These are phyloP conservation scores for Prunella strophiata DNA, from an alignment of 2,797 vertebrate species.

Conservation along the genomic window DNA sequence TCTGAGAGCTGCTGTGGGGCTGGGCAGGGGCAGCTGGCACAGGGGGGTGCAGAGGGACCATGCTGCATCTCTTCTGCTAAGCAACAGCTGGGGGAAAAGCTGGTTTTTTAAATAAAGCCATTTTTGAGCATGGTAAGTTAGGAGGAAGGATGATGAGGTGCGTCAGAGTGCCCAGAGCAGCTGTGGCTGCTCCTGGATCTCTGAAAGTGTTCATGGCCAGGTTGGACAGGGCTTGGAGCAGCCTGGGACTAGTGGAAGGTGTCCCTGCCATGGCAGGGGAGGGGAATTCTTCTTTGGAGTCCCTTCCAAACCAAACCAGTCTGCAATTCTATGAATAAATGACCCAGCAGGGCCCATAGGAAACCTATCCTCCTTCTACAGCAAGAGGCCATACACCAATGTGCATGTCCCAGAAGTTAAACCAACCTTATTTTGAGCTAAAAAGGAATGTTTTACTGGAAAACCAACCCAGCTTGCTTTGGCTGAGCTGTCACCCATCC, in stretches of 20 bases:
- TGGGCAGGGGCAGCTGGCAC: neutral
- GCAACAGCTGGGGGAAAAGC: neutral
- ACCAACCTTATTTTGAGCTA: neutral
- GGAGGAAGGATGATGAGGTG: neutral
- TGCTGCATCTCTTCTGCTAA: neutral
- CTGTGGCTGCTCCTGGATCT: neutral
- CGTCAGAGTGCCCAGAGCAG: neutral
- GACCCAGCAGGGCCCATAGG: neutral
- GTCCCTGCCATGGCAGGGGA: neutral
- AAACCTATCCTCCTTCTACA: neutral
- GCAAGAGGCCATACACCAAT: neutral
- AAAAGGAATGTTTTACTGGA: neutral
- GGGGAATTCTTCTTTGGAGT: neutral
- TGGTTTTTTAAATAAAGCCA: neutral
- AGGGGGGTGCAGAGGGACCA: neutral
- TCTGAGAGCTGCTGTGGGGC: neutral
- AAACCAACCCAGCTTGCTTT: constrained; percentile 24
- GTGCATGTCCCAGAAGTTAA: neutral
- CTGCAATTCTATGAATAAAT: neutral
- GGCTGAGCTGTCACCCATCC: neutral
- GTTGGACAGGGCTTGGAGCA: fast-evolving
- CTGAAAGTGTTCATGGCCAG: neutral
- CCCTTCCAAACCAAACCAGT: neutral
- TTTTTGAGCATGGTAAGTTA: neutral
- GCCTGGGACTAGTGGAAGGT: fast-evolving